phyloP scores from a whole-genome alignment of 2,113 vertebrate genomes.

The Tenrec ecaudatus region DNA sequence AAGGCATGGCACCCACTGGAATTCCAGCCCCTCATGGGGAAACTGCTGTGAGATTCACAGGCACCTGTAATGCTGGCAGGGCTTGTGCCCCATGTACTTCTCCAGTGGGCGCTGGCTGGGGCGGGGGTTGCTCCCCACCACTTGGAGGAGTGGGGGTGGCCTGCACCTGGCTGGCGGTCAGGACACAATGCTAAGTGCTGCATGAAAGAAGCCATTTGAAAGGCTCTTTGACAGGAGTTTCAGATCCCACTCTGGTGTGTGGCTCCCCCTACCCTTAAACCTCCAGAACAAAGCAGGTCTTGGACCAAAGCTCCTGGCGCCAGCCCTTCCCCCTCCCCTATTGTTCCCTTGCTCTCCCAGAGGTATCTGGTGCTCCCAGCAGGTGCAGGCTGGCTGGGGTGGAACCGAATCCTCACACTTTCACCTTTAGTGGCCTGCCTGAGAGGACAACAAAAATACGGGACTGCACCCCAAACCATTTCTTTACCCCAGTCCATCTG shows the following conservation, averaged over 20 bases:
- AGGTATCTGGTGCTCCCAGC: neutral
- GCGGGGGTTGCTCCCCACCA: neutral
- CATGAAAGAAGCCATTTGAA: neutral
- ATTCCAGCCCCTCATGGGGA: neutral
- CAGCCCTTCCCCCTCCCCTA: neutral
- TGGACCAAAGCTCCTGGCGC: neutral
- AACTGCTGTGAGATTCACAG: neutral
- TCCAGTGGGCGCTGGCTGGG: neutral
- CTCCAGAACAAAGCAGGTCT: constrained; percentile 43
- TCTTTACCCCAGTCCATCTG: neutral
- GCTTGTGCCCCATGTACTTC: neutral
- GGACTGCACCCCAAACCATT: too few relatives aligned
- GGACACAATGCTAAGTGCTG: neutral
- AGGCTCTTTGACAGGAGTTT: constrained; percentile 40
- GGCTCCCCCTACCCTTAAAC: neutral
- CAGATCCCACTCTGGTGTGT: neutral
- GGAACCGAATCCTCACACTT: neutral
- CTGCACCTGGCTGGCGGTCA: constrained; percentile 5
- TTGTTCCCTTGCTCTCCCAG: constrained; percentile 1
- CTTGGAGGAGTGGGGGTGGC: neutral
- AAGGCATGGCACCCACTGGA: neutral
- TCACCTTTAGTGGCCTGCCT: neutral
- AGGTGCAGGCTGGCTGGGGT: neutral
- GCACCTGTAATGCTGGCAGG: neutral
- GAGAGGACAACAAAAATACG: neutral